Conservation (phyloP, 92 coral and sea anemone genomes). For the Virgularia gustaviana region DNA sequence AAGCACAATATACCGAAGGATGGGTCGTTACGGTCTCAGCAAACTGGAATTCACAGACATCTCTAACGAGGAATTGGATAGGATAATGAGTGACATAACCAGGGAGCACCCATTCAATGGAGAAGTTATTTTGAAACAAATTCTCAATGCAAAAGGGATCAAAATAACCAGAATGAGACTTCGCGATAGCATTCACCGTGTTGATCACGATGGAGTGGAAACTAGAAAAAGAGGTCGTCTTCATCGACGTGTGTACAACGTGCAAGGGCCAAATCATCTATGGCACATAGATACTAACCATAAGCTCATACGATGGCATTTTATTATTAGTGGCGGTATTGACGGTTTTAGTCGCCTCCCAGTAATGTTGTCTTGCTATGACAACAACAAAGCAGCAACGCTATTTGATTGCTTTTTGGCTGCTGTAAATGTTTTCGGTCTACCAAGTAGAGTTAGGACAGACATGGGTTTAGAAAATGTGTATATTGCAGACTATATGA, state of each 20-base stretch:
- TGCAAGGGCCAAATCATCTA: conserved; percentile 43
- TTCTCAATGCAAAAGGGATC: conserved; percentile 46
- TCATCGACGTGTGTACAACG: conserved; percentile 41
- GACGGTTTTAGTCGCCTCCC: conserved; percentile 48
- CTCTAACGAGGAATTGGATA: conserved; percentile 48
- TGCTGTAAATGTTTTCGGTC: conserved; percentile 17
- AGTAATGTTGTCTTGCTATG: conserved; percentile 30
- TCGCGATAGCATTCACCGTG: conserved; percentile 63
- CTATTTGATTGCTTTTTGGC: conserved; percentile 17
- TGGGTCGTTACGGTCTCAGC: conserved; percentile 58
- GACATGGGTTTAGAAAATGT: conserved; percentile 50
- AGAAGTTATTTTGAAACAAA: conserved; percentile 43
- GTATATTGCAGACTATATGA: conserved; percentile 39
- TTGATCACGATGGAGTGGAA: conserved; percentile 27
- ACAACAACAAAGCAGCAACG: conserved; percentile 46
- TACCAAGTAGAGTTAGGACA: conserved; percentile 40
- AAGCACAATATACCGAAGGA: conserved; percentile 45
- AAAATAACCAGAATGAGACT: conserved; percentile 63
- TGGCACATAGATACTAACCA: conserved; percentile 46
- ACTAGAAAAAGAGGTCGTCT: conserved; percentile 45
- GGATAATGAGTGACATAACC: conserved; percentile 28
- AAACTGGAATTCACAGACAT: conserved; percentile 46
- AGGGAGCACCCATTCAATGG: conserved; percentile 57
- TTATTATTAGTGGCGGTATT: conserved; percentile 33
- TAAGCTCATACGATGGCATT: conserved; percentile 38